Percentiles rank a stretch among this genome's conserved stretches.
Evolutionary conservation across 2,888 invertebrate species (phyloP).

Genomic region (Tenthredo scrophulariae): DNA sequence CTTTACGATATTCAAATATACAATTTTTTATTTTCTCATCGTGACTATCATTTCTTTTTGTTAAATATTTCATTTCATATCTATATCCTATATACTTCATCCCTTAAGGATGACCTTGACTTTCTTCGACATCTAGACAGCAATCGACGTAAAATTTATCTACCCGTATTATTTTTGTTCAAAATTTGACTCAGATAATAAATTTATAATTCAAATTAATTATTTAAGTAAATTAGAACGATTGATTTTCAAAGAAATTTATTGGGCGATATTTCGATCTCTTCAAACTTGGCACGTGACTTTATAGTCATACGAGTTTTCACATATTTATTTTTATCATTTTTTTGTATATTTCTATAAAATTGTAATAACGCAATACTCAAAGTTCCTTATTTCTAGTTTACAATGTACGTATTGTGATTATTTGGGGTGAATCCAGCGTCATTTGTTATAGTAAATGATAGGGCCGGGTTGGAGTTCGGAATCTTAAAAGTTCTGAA

Average conservation of each 20-base stretch:
- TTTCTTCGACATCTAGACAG: neutral
- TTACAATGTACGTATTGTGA: neutral
- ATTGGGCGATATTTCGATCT: neutral
- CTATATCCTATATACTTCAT: neutral
- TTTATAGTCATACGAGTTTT: no score
- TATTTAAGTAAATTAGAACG: no score
- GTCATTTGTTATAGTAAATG: neutral
- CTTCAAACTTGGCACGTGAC: no score
- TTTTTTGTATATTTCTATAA: no score
- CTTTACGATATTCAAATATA: neutral
- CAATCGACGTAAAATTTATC: neutral
- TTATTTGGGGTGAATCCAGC: neutral
- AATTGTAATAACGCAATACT: no score
- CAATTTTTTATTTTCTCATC: neutral
- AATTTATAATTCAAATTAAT: neutral
- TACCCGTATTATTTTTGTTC: neutral
- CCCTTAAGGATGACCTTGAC: slow-evolving; percentile 13
- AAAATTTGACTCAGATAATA: neutral
- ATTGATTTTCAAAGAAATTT: neutral
- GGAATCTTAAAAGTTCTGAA: no score
- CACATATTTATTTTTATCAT: no score
- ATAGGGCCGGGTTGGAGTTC: no score
- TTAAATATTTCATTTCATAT: neutral
- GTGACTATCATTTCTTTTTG: neutral
- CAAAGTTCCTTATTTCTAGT: neutral